These are phyloP conservation scores for Spermophilus dauricus DNA, from an alignment of 2,113 vertebrate species.

Conservation along the genomic window DNA sequence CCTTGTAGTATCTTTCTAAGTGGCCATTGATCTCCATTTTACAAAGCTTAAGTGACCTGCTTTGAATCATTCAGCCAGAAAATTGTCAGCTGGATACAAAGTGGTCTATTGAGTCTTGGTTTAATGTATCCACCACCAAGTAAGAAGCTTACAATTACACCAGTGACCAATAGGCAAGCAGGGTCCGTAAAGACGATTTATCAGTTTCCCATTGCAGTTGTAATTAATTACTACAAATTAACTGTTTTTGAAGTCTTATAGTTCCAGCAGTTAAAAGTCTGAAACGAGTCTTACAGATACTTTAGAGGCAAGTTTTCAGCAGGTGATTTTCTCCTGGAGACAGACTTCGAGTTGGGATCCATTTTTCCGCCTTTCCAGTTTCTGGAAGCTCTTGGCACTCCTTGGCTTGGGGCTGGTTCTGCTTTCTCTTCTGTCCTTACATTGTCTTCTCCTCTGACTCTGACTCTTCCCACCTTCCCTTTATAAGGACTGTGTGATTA, in stretches of 20 bases:
- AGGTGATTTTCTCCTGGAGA: background rate
- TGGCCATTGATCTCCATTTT: background rate
- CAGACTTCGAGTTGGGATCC: background rate
- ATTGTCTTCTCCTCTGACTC: background rate
- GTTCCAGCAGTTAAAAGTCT: background rate
- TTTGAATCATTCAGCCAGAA: background rate
- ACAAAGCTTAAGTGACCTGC: background rate
- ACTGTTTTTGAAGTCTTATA: background rate
- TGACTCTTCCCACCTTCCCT: background rate
- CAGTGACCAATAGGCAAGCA: background rate
- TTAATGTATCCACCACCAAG: too few species aligned
- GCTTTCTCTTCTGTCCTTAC: background rate
- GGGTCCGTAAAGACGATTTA: background rate
- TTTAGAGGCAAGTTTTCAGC: background rate
- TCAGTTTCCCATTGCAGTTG: accelerated
- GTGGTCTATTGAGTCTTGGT: background rate
- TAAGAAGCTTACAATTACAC: background rate
- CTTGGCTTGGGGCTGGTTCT: background rate
- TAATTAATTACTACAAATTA: background rate
- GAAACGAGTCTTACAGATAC: background rate
- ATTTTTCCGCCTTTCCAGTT: background rate
- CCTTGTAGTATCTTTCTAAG: background rate
- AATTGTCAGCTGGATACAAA: background rate
- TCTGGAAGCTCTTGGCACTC: background rate
- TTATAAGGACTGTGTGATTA: background rate